These are phyloP conservation scores for Melanocharis versteri DNA, from an alignment of 2,113 vertebrate genomes.

Conservation along the genomic window DNA sequence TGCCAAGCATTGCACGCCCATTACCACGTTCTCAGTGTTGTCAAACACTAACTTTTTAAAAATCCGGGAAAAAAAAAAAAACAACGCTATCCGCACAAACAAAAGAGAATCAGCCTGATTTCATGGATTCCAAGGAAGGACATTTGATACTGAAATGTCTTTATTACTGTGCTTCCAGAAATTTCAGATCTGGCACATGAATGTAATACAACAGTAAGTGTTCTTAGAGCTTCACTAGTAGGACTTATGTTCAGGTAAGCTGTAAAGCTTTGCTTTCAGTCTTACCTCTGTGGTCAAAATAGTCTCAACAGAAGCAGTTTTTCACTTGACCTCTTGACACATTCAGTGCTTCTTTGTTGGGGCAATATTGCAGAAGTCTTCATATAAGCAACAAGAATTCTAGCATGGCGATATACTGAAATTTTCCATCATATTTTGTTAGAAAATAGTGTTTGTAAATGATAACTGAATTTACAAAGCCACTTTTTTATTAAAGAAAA, in stretches of 20 bases:
- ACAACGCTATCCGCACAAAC: no score
- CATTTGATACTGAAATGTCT: not conserved
- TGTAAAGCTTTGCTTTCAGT: not conserved
- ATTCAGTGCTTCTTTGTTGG: not conserved
- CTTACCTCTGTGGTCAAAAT: not conserved
- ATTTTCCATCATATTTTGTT: not conserved
- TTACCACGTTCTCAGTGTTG: not conserved
- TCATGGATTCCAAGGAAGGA: not conserved
- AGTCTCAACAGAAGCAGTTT: not conserved
- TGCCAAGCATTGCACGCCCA: rapidly evolving
- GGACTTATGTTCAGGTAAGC: not conserved
- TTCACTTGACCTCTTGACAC: not conserved
- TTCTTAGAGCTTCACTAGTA: not conserved
- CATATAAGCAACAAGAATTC: not conserved
- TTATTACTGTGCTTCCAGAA: not conserved
- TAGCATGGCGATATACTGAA: rapidly evolving
- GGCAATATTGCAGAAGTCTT: not conserved
- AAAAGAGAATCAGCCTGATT: not conserved
- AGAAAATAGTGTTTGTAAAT: not conserved
- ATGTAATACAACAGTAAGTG: not conserved
- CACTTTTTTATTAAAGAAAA: not conserved
- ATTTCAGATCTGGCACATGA: not conserved
- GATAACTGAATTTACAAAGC: not conserved
- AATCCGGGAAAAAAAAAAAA: not conserved
- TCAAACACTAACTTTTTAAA: not conserved